Base-by-base conservation (phyloP, 2,113 vertebrate species). In the Oreamnos americanus region DNA sequence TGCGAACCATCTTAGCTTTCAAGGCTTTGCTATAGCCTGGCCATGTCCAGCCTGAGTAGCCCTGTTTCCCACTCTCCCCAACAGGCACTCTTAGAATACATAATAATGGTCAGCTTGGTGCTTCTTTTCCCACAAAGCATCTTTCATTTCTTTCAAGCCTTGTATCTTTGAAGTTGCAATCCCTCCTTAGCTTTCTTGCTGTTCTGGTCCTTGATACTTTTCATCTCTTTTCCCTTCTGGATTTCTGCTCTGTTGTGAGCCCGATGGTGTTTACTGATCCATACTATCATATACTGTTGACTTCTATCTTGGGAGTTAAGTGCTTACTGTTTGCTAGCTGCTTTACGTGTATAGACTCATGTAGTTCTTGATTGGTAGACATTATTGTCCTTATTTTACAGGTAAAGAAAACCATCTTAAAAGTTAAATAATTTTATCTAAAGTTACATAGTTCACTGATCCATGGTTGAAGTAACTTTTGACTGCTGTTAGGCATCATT, bases 341-440 rank as follows among this genome's bases (percentile, higher is more conserved):
- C 28, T 94, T 94, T 83, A n/a, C 2, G 4, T 83, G 16, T 60
- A 26, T 49, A n/a, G 33, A 76, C 17, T 94, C 4, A 49, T 36
- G 82, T 82, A 84, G 64, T 92, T 91, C 53, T 28, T 60, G 15
- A 87, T 12, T 90, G 23, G n/a, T 83, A 92, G 79, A 43, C 19
- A 28, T 67, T 89, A 71, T 89, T 95, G 62, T 74, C n/a, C 28
- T 97, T 67, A 74, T 81, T 91, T 97, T 97, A 83, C 30, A 96
- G 28, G 84, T 85, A 11, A 81, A 26, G 58, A 96, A 90, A 90
- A 55, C 5, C 8, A 8, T 88, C 60, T 94, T n/a, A 86, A 51
- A 87, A 33, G 21, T 81, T 87, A 86, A 93, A 78, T 90, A 67
- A 87, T 3, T 84, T 90, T 53, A 83, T 43, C 7, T 76, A 28